Conservation (phyloP, 2,888 invertebrate genomes). For the Pammene aurita region DNA sequence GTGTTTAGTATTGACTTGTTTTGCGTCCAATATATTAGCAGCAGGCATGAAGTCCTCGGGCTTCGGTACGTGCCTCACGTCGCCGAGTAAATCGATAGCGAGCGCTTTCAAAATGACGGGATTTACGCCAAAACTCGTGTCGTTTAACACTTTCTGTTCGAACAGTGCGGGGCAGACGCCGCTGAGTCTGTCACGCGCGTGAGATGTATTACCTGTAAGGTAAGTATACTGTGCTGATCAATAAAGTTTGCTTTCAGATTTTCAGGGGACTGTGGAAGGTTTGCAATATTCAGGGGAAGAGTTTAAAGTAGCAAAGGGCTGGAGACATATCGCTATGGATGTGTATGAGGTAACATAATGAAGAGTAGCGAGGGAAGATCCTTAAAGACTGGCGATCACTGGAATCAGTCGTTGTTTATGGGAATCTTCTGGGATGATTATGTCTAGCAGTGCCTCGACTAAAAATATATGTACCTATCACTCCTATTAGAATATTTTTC, state of each 20-base stretch:
- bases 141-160: neutral
- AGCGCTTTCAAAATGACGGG: neutral
- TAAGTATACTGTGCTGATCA: slow-evolving; percentile 7
- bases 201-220: slow-evolving; percentile 17
- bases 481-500: too few relatives aligned
- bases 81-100: slow-evolving; percentile 4
- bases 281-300: neutral
- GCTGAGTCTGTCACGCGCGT: slow-evolving; percentile 15
- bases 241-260: neutral
- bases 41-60: slow-evolving; percentile 6
- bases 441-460: too few relatives aligned
- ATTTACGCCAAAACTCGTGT: neutral
- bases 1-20: slow-evolving; percentile 2
- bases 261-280: neutral
- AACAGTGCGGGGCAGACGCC: neutral
- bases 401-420: too few relatives aligned
- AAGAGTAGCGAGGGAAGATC: too few relatives aligned
- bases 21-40: slow-evolving; percentile 4
- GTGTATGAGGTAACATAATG: too few relatives aligned
- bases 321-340: neutral
- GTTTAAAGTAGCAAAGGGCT: neutral
- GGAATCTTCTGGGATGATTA: too few relatives aligned
- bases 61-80: slow-evolving; percentile 9
- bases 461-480: too few relatives aligned
- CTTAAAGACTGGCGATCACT: too few relatives aligned